Percentiles rank a stretch among this genome's conserved stretches.
Conservation (phyloP, 64 coral and sea anemone species). For the Cladopsammia gracilis region DNA sequence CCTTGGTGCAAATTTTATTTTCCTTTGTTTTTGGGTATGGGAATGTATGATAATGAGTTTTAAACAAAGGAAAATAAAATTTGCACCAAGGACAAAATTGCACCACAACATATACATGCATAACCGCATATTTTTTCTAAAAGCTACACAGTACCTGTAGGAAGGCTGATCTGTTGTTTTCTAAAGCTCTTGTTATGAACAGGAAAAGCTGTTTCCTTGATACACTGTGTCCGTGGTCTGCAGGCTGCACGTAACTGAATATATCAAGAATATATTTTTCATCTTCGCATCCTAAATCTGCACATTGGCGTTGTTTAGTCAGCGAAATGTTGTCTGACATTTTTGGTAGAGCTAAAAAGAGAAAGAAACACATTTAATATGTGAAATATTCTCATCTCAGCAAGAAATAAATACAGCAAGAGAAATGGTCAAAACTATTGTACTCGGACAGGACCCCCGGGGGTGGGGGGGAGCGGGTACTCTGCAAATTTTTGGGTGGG, state of each 20-base stretch:
- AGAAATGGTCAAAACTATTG: too few species aligned
- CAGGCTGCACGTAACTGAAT: background rate
- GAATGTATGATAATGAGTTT: too few species aligned
- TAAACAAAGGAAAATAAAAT: too few species aligned
- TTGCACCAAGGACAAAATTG: too few species aligned
- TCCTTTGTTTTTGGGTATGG: too few species aligned
- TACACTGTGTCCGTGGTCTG: background rate
- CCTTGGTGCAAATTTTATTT: too few species aligned
- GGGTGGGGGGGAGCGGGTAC: too few species aligned
- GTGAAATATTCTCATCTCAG: background rate
- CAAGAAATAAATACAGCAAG: background rate
- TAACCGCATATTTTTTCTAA: too few species aligned
- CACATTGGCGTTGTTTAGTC: background rate
- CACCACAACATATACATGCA: too few species aligned
- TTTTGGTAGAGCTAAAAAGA: too few species aligned
- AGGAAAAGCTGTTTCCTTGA: background rate
- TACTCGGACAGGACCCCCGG: too few species aligned
- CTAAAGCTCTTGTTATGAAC: background rate
- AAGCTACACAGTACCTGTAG: background rate
- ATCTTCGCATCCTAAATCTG: background rate
- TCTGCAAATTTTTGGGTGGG: too few species aligned
- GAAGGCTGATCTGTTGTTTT: background rate
- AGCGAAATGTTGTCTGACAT: background rate
- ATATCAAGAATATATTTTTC: background rate
- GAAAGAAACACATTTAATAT: background rate